Evolutionary conservation across 2,113 vertebrate genomes (phyloP), one percentile per base, ranked within the genome.

Genomic region (Phrynocephalus versicolor): DNA sequence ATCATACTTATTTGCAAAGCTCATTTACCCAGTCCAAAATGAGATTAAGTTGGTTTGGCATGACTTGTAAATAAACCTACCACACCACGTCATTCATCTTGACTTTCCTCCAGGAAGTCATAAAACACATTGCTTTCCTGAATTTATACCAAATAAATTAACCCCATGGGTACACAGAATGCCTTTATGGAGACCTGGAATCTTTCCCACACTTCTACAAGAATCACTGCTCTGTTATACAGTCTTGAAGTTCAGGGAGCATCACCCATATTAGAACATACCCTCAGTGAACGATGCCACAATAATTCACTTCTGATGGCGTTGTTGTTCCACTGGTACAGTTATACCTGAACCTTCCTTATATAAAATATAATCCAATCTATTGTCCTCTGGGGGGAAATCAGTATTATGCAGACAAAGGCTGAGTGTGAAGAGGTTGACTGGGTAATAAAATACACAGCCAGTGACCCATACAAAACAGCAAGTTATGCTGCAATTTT

Each of bases 21-120:
- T 77, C 62, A 65, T 51, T 51, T 76, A 69, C 77, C n/a, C 41
- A 67, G 16, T 76, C 73, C 67, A 84, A 84, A 84, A 84, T 35
- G 30, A 35, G 58, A 84, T 67, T 76, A 84, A 33, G 39, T 55
- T 65, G 6, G 27, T n/a, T 75, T 65, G 72, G 41, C 39, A 76
- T 76, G 39, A 67, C 45, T 76, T 84, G 82, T 37, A 76, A 30
- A 39, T 39, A 75, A 83, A 45, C 45, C 5, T n/a, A 30, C 64
- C 8, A 30, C 25, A 30, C 2, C 2, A 27, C 6, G 10, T 67
- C 30, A 51, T 51, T 51, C 5, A 27, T 65, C 12, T 67, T n/a
- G 10, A 51, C 10, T 13, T 30, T 67, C 30, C 7, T 67, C 27
- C 13, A 62, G 60, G 3, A 62, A 19, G 25, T 67, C 64, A 25